Base-by-base conservation (phyloP, 92 coral and sea anemone genomes). In the Actinostola sp. region DNA sequence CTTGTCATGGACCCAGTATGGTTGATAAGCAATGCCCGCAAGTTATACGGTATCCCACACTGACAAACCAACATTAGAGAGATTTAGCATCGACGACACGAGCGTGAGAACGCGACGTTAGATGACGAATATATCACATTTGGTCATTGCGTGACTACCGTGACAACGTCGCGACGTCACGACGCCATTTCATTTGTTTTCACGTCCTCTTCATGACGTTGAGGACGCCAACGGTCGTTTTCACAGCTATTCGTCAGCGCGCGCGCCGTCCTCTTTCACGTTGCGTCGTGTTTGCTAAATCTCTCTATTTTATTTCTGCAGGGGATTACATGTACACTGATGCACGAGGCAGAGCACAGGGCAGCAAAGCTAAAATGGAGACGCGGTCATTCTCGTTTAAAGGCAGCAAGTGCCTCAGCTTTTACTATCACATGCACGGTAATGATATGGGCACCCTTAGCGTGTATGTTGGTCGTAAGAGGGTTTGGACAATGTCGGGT, bases 381-480 rank as follows among this genome's bases (percentile, higher is more conserved):
- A 56, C 72, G 13, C 64, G 20, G 27, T 20, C 75, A 3, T 60
- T 27, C 45, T 60, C 50, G 31, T 38, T 63, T 35, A 31, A 24
- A 38, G 77, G 77, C 12, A 8, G 24, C 28, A 24, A 43, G 24
- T 78, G 84, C 59, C 55, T 78, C 16, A 34, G 45, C 17, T 78
- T 78, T 70, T 68, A 68, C 55, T 78, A 68, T 34, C 71, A 78
- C 39, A 78, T 78, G 84, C 38, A 20, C 38, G 84, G 84, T 12
- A 2, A 3, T 11, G 11, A 19, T 12, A 36, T 78, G 70, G 66
- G 78, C 10, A 49, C 65, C n/a, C 65, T 70, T 0, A 54, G 54
- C 25, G 81, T 82, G 2, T 82, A 30, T 32, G 67, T 36, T 20
- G 87, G 87, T 12, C 49, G 46, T 34, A 23, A 19, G 12, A 33